phyloP scores from a whole-genome alignment of 1,140 invertebrate species.

The Aethina tumida region DNA sequence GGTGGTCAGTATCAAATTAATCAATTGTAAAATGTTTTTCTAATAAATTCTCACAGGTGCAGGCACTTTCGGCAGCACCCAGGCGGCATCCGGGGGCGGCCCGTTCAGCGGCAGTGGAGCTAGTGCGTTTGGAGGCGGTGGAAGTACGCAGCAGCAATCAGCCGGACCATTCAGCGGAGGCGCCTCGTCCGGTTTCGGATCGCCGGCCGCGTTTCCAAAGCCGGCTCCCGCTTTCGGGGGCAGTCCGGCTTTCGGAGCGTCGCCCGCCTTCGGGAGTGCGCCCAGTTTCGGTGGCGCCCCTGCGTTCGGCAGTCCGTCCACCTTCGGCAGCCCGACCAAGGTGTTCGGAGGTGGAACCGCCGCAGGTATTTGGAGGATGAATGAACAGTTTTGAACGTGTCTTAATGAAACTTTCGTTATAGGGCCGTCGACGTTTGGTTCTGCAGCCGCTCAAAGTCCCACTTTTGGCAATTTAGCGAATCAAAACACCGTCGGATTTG shows the following conservation, averaged over 20 bases:
- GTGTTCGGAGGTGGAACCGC: slow-evolving; percentile 36
- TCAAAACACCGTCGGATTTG: slow-evolving; percentile 45
- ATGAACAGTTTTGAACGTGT: neutral
- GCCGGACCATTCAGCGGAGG: slow-evolving; percentile 27
- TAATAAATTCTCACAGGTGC: slow-evolving; percentile 9
- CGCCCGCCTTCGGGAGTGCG: slow-evolving; percentile 36
- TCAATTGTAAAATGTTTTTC: slow-evolving; percentile 7
- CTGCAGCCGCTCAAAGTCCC: slow-evolving; percentile 33
- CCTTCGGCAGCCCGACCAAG: slow-evolving; percentile 40
- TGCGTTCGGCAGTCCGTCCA: slow-evolving; percentile 41
- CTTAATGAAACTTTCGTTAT: slow-evolving; percentile 6
- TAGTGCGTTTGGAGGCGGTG: slow-evolving; percentile 17
- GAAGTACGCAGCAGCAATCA: slow-evolving; percentile 10
- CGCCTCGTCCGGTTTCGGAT: slow-evolving; percentile 29
- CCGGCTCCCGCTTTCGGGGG: slow-evolving; percentile 37
- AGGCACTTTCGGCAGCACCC: slow-evolving; percentile 18
- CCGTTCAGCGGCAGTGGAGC: slow-evolving; percentile 22
- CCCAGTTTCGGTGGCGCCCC: slow-evolving; percentile 42
- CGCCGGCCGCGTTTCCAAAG: slow-evolving; percentile 23
- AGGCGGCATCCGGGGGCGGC: too few species aligned
- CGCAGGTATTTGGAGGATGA: slow-evolving; percentile 3
- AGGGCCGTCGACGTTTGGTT: slow-evolving; percentile 31
- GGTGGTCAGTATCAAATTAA: neutral
- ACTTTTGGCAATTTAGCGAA: slow-evolving; percentile 46
- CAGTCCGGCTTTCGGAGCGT: slow-evolving; percentile 37